Base-by-base conservation (phyloP, 2,888 invertebrate species). In the Agrypnus murinus region DNA sequence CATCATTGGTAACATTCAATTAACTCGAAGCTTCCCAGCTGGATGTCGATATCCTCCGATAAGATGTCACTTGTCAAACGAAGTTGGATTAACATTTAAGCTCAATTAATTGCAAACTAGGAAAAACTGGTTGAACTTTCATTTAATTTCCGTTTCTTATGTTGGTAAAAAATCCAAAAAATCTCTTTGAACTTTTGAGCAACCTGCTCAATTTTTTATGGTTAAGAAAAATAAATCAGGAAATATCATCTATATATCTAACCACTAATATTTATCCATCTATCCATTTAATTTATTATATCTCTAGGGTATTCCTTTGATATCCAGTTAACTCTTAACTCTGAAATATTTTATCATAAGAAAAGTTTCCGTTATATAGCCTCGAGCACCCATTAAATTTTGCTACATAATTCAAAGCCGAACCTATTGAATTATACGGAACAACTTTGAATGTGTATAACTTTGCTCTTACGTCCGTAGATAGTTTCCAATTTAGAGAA, bases 401-500 rank as follows among this genome's bases (percentile, higher is more conserved):
- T 69, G 63, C 48, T 69, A 69, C 63, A 69, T 69, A 69, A 69
- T 69, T 69, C 69, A 59, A 64, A 62, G 62, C 36, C 46, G 38
- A 62, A 55, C 62, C 48, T 68, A 68, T 62, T 68, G 62, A 46
- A 68, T 68, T 68, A 68, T 50, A 64, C 50, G 32, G 48, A 69
- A 58, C 63, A 64, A 69, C 48, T 69, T 69, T 34, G 40, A 53
- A 45, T 55, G 50, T 15, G 17, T 57, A 50, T 17, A 76, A 76
- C 76, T 76, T 76, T 70, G 71, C 74, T 69, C 74, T 76, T 72
- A 73, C 74, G 60, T 45, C 5, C 50, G 67, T 65, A 73, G 77
- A 77, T 77, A 76, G 77, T 78, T 77, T 77, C 75, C 76, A 78
- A 77, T 78, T 78, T 77, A 74, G 77, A 75, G 75, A 74, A 77